Conservation (phyloP, 2,113 vertebrate genomes). For the Hepsetus odoe region DNA sequence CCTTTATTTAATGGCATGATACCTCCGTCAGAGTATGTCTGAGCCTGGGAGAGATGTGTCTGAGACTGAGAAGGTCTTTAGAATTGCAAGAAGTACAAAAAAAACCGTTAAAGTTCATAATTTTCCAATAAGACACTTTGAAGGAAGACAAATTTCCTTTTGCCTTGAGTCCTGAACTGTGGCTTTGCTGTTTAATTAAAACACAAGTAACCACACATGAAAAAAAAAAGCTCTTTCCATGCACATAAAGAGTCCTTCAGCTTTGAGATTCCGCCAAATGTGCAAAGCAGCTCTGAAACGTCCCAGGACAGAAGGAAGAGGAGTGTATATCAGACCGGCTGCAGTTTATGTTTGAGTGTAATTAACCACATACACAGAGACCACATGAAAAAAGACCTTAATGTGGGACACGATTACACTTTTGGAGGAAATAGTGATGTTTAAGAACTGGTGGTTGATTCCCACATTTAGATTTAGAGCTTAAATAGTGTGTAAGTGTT, state of each 20-base stretch:
- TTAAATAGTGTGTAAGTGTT: no score
- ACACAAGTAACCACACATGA: neutral
- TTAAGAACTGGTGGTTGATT: no score
- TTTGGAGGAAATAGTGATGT: no score
- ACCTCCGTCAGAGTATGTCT: no score
- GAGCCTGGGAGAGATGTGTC: no score
- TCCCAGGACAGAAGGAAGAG: neutral
- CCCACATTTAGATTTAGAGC: no score
- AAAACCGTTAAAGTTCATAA: neutral
- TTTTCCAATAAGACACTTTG: neutral
- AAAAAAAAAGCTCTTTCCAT: conserved; percentile 4
- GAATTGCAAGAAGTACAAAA: no score
- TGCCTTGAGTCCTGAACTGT: neutral
- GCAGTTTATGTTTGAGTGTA: neutral
- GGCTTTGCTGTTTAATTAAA: neutral
- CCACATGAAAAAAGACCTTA: no score
- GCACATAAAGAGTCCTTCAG: neutral
- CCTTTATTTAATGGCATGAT: no score
- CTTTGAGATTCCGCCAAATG: neutral
- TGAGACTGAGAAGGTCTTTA: no score
- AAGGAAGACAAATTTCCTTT: conserved; percentile 38
- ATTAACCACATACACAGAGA: conserved; percentile 1
- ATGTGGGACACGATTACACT: no score
- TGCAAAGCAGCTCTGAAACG: neutral
- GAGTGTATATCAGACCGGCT: neutral